Percentiles rank a stretch among this genome's conserved stretches.
These are phyloP conservation scores for Drosophila parvula DNA, from an alignment of 1,140 invertebrate genomes.

Conservation along the genomic window DNA sequence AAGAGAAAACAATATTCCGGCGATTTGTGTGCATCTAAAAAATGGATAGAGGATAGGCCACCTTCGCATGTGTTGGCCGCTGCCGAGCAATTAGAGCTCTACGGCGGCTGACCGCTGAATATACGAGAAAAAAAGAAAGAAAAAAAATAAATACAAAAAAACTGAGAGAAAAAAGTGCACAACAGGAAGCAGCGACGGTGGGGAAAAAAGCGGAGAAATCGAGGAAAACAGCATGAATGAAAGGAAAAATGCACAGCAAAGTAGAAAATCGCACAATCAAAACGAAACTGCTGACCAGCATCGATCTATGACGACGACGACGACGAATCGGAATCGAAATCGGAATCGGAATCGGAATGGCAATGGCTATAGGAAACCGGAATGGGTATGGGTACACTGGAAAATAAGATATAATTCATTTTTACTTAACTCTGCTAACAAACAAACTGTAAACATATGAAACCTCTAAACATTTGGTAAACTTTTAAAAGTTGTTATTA, in stretches of 20 bases:
- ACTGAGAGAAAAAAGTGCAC: constrained; percentile 22
- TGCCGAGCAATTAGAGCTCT: constrained; percentile 76
- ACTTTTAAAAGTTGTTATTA: too few relatives aligned
- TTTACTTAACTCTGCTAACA: too few relatives aligned
- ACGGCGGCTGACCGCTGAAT: constrained; percentile 60
- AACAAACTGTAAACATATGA: too few relatives aligned
- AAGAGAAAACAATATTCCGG: constrained; percentile 72
- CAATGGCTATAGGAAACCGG: constrained; percentile 24
- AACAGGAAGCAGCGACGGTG: constrained; percentile 27
- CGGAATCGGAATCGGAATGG: constrained; percentile 40
- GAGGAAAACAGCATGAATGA: constrained; percentile 26
- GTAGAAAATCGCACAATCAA: constrained; percentile 78
- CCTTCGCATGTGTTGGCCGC: constrained; percentile 61
- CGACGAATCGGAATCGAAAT: constrained; percentile 45
- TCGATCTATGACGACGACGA: constrained; percentile 38
- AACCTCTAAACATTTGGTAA: too few relatives aligned
- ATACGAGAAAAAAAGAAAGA: constrained; percentile 22
- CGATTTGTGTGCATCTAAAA: constrained; percentile 68
- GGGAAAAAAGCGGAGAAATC: constrained; percentile 34
- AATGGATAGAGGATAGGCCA: constrained; percentile 48
- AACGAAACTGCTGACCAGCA: constrained; percentile 78
- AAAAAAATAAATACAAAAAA: constrained; percentile 4
- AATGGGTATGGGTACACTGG: constrained; percentile 21
- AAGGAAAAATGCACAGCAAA: constrained; percentile 67
- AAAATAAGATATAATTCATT: background rate